Base-by-base conservation (phyloP, 2,797 vertebrate species). In the Kryptopterus vitreolus region DNA sequence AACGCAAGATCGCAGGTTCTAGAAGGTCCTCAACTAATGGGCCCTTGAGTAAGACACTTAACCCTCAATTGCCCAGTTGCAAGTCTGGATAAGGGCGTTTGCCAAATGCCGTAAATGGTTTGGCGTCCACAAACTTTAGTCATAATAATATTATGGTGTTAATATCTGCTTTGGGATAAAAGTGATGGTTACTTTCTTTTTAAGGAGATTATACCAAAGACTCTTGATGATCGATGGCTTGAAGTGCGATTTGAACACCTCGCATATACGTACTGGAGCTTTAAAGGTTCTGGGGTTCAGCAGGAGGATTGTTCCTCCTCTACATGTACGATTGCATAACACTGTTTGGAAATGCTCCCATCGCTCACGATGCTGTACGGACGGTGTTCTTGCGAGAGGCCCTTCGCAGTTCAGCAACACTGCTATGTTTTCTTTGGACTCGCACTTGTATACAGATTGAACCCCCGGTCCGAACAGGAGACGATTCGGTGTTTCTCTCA, bases 321-420 rank as follows among this genome's bases (percentile, higher is more conserved):
- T 43, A 59, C 80, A 81, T 68, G 65, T 69, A 75, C 58, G 46
- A 74, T 84, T 86, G 81, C 63, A 75, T 82, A 78, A 83, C 29
- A 43, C 33, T 33, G 61, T 71, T 68, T 71, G 76, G 81, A 83
- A 78, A 78, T 57, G 26, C 57, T 77, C 71, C 48, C 35, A 66
- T 83, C 55, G 77, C 78, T 79, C 61, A 46, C 73, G 80, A 70
- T 80, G 62, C 77, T 76, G 81, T 78, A 38, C 52, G 74, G 65
- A 16, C 76, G 16, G 46, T 22, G 31, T 61, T 82, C 69, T 57
- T 70, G 26, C 55, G 81, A 71, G 71, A 73, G 76, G 80, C 84
- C 59, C 68, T 86, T 83, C 69, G 68, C 71, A 71, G 76, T 82
- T 90, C 83, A 78, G 75, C 57, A 83, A 76, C 29, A 69, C 50